These are phyloP conservation scores for Cacajao melanocephalus DNA, from an alignment of 2,797 vertebrate genomes.

Conservation along the genomic window DNA sequence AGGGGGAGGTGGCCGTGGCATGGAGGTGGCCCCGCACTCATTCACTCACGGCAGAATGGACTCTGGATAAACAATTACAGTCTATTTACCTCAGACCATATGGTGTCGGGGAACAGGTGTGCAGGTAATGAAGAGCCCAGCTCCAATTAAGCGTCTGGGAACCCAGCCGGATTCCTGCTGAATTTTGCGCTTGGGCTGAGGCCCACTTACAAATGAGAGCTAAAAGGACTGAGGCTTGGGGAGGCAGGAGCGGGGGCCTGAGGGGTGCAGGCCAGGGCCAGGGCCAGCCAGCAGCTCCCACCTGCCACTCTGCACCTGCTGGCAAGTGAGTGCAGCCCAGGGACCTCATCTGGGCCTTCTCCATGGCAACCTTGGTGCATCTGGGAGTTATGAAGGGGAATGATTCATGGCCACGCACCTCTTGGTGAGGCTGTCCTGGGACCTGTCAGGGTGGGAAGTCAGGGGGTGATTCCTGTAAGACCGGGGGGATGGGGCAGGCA, in stretches of 20 bases:
- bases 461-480: neutral
- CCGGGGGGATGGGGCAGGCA: accelerated
- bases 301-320: accelerated
- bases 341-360: neutral
- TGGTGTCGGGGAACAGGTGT: slow-evolving; percentile 77
- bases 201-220: slow-evolving; percentile 71
- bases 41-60: neutral
- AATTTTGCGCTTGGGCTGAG: slow-evolving; percentile 68
- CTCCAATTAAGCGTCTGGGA: slow-evolving; percentile 80
- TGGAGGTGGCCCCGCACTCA: neutral
- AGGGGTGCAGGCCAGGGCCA: neutral
- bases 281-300: neutral
- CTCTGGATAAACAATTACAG: slow-evolving; percentile 82
- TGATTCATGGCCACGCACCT: neutral
- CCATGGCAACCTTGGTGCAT: neutral
- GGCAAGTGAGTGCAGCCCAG: neutral
- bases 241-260: neutral
- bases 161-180: slow-evolving; percentile 76
- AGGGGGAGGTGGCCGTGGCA: neutral
- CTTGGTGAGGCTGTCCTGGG: neutral
- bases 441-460: neutral
- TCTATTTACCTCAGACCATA: slow-evolving; percentile 83
- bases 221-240: slow-evolving; percentile 50
- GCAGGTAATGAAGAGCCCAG: slow-evolving; percentile 74
- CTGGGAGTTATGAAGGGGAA: neutral